Base-by-base conservation (phyloP, 2,797 vertebrate species). In the Gallirallus australis region DNA sequence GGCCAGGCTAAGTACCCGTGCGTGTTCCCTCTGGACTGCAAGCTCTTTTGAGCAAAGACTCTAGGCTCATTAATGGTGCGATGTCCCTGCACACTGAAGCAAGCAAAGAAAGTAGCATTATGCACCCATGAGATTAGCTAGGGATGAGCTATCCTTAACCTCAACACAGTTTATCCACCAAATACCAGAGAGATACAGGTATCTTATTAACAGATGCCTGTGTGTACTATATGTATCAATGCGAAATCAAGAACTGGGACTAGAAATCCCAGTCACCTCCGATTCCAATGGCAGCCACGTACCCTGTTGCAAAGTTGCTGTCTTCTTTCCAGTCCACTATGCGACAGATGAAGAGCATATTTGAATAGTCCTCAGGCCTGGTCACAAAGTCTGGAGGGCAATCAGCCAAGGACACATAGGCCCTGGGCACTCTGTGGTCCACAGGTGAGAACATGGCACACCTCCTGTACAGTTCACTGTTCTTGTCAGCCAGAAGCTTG, bases 221-320 rank as follows among this genome's bases (percentile, higher is more conserved):
- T 27, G 28, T 53, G 47, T 66, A 39, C 27, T 37, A 15, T 7
- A 31, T 23, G 20, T 16, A 86, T 59, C 54, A 35, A 61, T 42
- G 40, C 20, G 27, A 92, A 92, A 80, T 21, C 48, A 84, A 65
- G 40, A 78, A 73, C 28, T 81, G 31, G 0, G 1, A 14, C 31
- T 30, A 72, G 28, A 76, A 90, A 78, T 56, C 39, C 75, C 75
- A 48, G 52, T 27, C 48, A 47, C 23, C 35, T 47, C 59, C 28
- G 31, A 25, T 75, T 69, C 35, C 5, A 3, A 37, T 1, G 9
- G 66, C 70, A 76, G 69, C 30, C 90, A 98, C 98, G 30, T 98
- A 99, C 99, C 99, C 99, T 65, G 99, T 97, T 60, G 99, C 99
- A 93, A 99, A 99, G 97, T 98, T 99, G 98, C 97, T 99, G 98